Percentiles rank a stretch among this genome's conserved stretches.
Conservation (phyloP, 2,797 vertebrate genomes). For the Ceryle rudis region DNA sequence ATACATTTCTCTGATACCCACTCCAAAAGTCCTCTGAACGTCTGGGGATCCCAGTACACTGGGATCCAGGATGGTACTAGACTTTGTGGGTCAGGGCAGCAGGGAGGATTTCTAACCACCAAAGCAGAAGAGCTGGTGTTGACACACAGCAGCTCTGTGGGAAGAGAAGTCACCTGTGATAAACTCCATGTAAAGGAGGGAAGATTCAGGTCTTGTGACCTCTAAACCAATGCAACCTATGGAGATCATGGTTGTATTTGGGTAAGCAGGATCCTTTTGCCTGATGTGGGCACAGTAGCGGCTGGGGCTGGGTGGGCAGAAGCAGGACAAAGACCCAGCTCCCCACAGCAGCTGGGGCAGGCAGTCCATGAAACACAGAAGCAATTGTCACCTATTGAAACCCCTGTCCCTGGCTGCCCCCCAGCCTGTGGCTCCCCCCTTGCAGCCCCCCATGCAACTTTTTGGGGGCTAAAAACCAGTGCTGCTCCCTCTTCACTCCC, state of each 20-base stretch:
- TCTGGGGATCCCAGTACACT: neutral
- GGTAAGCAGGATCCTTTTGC: neutral
- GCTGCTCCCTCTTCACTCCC: neutral
- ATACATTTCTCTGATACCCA: rapidly evolving
- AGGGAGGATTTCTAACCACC: neutral
- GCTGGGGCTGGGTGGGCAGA: neutral
- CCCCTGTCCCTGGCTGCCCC: neutral
- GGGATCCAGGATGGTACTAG: neutral
- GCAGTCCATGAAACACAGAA: neutral
- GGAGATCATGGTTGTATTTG: neutral
- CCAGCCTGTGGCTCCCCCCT: rapidly evolving
- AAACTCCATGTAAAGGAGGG: neutral
- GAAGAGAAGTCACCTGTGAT: neutral
- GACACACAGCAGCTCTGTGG: neutral
- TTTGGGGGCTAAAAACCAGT: neutral
- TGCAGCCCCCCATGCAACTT: neutral
- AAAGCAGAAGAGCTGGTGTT: neutral
- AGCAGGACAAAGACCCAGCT: neutral
- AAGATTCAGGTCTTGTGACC: neutral
- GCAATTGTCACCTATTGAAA: rapidly evolving
- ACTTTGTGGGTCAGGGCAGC: neutral
- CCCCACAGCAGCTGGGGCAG: neutral
- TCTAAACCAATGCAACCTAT: neutral
- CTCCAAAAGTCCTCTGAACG: neutral
- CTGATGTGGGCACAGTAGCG: rapidly evolving